Conservation (phyloP, 2,797 vertebrate species). For the Myotis findleyi region DNA sequence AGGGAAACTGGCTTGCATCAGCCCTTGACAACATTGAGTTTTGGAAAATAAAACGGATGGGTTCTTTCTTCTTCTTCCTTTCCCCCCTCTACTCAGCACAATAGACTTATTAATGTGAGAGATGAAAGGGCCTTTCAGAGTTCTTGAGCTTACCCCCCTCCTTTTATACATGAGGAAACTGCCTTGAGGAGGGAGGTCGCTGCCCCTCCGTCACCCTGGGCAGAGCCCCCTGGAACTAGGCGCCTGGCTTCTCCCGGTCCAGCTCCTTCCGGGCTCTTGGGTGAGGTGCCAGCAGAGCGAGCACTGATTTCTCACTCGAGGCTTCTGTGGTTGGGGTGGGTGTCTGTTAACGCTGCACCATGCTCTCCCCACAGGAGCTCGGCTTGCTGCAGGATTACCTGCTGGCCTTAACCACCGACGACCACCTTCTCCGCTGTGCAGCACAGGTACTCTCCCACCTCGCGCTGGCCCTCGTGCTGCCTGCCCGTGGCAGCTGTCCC, state of each 20-base stretch:
- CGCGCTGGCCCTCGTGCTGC: not conserved
- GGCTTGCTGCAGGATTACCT: conserved; percentile 96
- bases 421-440: conserved; percentile 94
- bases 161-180: not conserved
- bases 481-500: not conserved
- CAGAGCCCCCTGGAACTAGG: not conserved
- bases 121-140: conserved; percentile 61
- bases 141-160: not conserved
- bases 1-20: not conserved
- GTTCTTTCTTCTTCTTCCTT: conserved; percentile 49
- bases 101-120: conserved; percentile 29
- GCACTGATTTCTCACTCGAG: rapidly evolving
- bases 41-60: conserved; percentile 43
- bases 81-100: not conserved
- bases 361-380: conserved; percentile 89
- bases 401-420: conserved; percentile 96
- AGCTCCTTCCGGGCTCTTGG: not conserved
- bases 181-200: not conserved
- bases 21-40: conserved; percentile 54
- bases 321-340: not conserved
- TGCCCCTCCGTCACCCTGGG: not conserved
- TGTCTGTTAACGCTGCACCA: not conserved
- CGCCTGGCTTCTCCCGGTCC: not conserved
- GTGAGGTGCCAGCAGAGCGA: rapidly evolving
- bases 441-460: conserved; percentile 90